These are phyloP conservation scores for Julus scanicus DNA, from an alignment of 2,888 invertebrate species.

Conservation along the genomic window DNA sequence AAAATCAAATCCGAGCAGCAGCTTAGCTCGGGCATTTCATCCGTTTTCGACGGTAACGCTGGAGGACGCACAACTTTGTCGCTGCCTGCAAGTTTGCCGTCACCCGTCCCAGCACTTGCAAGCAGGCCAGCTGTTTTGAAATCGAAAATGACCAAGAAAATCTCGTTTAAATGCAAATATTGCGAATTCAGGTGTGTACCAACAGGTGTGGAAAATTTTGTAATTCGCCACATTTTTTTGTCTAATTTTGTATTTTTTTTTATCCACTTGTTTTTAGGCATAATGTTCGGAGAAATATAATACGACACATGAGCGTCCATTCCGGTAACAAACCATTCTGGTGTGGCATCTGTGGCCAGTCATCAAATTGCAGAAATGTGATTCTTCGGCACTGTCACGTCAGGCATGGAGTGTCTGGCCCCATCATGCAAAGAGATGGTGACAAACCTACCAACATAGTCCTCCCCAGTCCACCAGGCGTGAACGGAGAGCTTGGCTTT, in stretches of 20 bases:
- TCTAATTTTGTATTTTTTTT: background rate
- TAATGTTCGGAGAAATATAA: slow-evolving; percentile 58
- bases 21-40: background rate
- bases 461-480: background rate
- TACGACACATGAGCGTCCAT: slow-evolving; percentile 59
- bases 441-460: background rate
- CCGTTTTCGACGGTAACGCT: background rate
- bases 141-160: slow-evolving; percentile 47
- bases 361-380: slow-evolving; percentile 66
- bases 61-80: background rate
- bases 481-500: slow-evolving; percentile 44
- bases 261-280: too few relatives aligned
- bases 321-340: slow-evolving; percentile 59
- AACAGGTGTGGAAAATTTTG: background rate
- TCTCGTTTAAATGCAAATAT: slow-evolving; percentile 83
- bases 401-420: slow-evolving; percentile 60
- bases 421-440: slow-evolving; percentile 54
- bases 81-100: background rate
- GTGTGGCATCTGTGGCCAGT: slow-evolving; percentile 65
- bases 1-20: background rate
- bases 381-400: slow-evolving; percentile 64
- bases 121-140: slow-evolving; percentile 9
- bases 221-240: background rate
- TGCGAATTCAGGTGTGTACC: slow-evolving; percentile 88
- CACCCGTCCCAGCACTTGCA: background rate